Conservation (phyloP, 2,113 vertebrate species). For the Silurus glanis region DNA sequence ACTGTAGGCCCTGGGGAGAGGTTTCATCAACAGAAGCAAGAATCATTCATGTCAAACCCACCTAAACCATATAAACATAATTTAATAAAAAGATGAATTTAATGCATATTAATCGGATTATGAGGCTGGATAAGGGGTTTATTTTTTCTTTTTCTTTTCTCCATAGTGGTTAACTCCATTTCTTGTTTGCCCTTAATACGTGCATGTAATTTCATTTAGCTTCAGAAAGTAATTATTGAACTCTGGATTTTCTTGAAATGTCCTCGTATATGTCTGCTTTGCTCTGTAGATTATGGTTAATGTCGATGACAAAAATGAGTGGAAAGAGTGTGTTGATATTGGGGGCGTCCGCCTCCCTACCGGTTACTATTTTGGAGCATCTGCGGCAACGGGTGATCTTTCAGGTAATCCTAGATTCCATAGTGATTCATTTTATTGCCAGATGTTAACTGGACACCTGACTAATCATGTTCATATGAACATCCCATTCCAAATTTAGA, state of each 20-base stretch:
- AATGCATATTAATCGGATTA: not conserved
- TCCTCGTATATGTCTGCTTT: not conserved
- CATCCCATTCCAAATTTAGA: not conserved
- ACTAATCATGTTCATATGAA: too few relatives aligned
- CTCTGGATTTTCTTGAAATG: not conserved
- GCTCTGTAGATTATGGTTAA: constrained; percentile 88
- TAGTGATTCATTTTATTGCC: not conserved
- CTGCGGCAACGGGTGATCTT: constrained; percentile 94
- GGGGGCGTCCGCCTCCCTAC: constrained; percentile 93
- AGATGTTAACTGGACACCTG: not conserved
- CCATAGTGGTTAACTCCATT: not conserved
- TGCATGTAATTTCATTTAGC: not conserved
- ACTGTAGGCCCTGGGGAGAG: too few relatives aligned
- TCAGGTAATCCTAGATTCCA: constrained; percentile 76
- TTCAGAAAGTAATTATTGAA: not conserved
- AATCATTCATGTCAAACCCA: too few relatives aligned
- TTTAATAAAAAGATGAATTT: too few relatives aligned
- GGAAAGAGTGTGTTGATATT: constrained; percentile 97
- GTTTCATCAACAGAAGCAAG: too few relatives aligned
- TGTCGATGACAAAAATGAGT: constrained; percentile 91
- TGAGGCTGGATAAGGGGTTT: not conserved
- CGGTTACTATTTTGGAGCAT: constrained; percentile 94
- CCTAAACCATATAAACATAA: too few relatives aligned
- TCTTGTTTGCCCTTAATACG: not conserved
- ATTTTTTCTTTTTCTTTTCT: not conserved